Percentiles rank a stretch among this genome's conserved stretches.
Evolutionary conservation across 2,113 vertebrate genomes (phyloP).

Genomic region (Thryonomys swinderianus): DNA sequence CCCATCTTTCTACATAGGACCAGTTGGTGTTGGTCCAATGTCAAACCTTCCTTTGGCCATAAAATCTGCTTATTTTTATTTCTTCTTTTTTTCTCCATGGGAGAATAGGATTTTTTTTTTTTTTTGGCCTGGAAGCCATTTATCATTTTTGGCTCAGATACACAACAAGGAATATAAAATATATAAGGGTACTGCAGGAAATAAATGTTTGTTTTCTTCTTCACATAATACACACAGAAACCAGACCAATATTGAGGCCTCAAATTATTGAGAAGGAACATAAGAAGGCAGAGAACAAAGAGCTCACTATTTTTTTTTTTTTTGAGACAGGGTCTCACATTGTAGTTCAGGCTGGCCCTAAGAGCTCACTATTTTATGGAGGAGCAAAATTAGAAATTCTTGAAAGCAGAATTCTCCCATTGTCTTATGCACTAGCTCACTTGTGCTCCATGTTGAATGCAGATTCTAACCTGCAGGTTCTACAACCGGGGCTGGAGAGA

Average conservation of each 20-base stretch:
- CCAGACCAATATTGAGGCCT: not conserved
- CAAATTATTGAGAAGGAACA: not conserved
- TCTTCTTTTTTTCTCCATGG: not conserved
- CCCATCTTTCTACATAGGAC: constrained; percentile 1
- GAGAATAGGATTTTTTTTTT: constrained; percentile 13
- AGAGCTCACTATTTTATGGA: not conserved
- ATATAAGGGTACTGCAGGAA: not conserved
- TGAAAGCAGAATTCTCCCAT: not conserved
- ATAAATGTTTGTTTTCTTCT: constrained; percentile 29
- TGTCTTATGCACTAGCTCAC: not conserved
- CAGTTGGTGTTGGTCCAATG: constrained; percentile 60
- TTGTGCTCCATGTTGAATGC: not conserved
- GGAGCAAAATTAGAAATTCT: not conserved
- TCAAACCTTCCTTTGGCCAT: constrained; percentile 64
- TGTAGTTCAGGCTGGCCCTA: too few relatives aligned
- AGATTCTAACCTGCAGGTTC: not conserved
- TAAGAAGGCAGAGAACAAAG: not conserved
- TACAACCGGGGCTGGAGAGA: fast-evolving
- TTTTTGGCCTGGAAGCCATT: not conserved
- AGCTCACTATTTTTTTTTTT: not conserved
- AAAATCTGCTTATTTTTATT: constrained; percentile 65
- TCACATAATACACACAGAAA: not conserved
- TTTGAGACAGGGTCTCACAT: too few relatives aligned
- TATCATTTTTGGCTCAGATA: constrained; percentile 50
- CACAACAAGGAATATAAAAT: constrained; percentile 38